phyloP scores from a whole-genome alignment of 2,113 vertebrate genomes.

The Sebastes fasciatus region DNA sequence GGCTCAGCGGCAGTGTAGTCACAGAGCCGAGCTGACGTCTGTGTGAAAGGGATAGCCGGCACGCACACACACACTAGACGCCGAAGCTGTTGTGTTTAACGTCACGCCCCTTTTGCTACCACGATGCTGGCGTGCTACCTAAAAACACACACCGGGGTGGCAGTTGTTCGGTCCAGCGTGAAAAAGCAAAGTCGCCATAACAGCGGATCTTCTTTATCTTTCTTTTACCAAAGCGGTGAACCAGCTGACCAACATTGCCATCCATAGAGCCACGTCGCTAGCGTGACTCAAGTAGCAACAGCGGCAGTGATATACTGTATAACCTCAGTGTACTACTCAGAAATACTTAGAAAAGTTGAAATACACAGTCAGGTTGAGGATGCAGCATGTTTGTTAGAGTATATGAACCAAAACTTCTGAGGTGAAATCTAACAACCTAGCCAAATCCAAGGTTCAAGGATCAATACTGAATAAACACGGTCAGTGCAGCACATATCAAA shows the following conservation, averaged over 20 bases:
- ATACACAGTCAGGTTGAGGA: not conserved
- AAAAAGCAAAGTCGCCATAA: too few relatives aligned
- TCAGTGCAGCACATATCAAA: not conserved
- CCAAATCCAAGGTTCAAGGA: not conserved
- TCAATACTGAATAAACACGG: slow-evolving; percentile 1
- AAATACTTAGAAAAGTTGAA: not conserved
- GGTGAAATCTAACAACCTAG: slow-evolving; percentile 13
- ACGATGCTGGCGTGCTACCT: too few relatives aligned
- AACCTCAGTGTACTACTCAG: not conserved
- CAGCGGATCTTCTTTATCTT: too few relatives aligned
- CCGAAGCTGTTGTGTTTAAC: too few relatives aligned
- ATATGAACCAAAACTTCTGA: not conserved
- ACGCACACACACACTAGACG: too few relatives aligned
- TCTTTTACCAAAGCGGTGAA: not conserved
- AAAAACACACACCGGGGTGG: too few relatives aligned
- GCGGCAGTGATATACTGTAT: not conserved
- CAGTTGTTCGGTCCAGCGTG: too few relatives aligned
- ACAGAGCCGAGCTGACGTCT: too few relatives aligned
- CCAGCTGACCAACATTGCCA: not conserved
- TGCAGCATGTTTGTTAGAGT: not conserved
- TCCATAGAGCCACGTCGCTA: not conserved
- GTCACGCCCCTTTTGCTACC: too few relatives aligned
- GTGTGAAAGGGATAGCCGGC: too few relatives aligned
- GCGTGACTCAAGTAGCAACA: not conserved
- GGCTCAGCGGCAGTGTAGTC: too few relatives aligned